These are phyloP conservation scores for Anthopleura sola DNA, from an alignment of 64 coral and sea anemone genomes.

Conservation along the genomic window DNA sequence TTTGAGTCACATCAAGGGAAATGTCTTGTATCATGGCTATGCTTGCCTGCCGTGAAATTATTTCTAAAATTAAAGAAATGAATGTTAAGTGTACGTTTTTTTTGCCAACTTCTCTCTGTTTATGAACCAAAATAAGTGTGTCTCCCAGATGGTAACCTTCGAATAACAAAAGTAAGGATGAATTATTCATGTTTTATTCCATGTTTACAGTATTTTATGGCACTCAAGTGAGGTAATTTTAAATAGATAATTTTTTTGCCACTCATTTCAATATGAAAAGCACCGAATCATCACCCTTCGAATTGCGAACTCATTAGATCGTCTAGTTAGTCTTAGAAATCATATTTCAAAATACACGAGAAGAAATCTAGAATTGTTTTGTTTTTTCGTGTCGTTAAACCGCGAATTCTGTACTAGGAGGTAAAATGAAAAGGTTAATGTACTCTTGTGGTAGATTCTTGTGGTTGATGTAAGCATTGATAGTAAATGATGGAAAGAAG, in stretches of 20 bases:
- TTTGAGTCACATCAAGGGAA: too few relatives aligned
- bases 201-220: not conserved
- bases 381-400: not conserved
- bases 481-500: not conserved
- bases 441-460: too few relatives aligned
- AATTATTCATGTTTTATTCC: not conserved
- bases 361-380: too few relatives aligned
- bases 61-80: too few relatives aligned
- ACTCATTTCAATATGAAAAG: not conserved
- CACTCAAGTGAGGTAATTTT: not conserved
- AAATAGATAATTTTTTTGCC: not conserved
- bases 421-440: not conserved
- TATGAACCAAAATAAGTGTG: not conserved
- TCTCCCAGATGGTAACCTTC: not conserved
- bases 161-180: not conserved
- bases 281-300: too few relatives aligned
- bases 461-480: not conserved
- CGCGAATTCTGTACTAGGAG: not conserved
- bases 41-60: too few relatives aligned
- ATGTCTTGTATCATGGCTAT: too few relatives aligned
- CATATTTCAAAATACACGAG: too few relatives aligned
- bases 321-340: too few relatives aligned
- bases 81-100: too few relatives aligned
- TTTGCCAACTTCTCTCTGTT: not conserved
- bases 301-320: too few relatives aligned